Percentiles rank a stretch among this genome's conserved stretches.
These are phyloP conservation scores for Acyrthosiphon pisum DNA, from an alignment of 1,140 invertebrate species.

Conservation along the genomic window DNA sequence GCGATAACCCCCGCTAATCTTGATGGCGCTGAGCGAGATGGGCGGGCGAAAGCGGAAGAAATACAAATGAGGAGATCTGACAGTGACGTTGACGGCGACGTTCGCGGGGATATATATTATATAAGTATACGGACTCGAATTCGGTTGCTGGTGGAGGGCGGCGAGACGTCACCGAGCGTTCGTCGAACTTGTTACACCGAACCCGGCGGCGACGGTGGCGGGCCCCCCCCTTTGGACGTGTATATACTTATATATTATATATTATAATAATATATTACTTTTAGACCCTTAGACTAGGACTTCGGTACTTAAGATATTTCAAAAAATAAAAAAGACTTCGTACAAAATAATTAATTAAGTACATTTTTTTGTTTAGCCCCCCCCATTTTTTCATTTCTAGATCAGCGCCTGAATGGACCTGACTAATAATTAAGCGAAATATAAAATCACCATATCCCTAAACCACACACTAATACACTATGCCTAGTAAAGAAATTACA, in stretches of 20 bases:
- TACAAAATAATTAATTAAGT: too few relatives aligned
- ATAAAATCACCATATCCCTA: neutral
- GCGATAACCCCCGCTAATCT: slow-evolving; percentile 36
- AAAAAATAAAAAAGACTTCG: too few relatives aligned
- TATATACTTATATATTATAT: too few relatives aligned
- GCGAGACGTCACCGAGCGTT: slow-evolving; percentile 9
- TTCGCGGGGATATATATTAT: slow-evolving; percentile 15
- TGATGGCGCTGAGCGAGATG: neutral
- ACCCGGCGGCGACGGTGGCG: neutral
- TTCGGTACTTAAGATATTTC: too few relatives aligned
- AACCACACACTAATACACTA: neutral
- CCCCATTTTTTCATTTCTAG: too few relatives aligned
- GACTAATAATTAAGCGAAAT: too few relatives aligned
- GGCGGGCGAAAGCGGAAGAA: neutral
- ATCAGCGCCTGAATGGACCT: too few relatives aligned
- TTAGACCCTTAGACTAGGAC: too few relatives aligned
- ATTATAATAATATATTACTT: too few relatives aligned
- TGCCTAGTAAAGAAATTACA: neutral
- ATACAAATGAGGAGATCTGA: slow-evolving; percentile 55
- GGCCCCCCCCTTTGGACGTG: too few relatives aligned
- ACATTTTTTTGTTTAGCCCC: too few relatives aligned
- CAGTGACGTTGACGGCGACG: neutral
- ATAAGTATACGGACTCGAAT: neutral
- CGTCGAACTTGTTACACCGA: slow-evolving; percentile 45
- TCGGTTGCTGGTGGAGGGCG: neutral